Evolutionary conservation across 1,140 invertebrate species (phyloP).

Genomic region (Pseudomyrmex gracilis): DNA sequence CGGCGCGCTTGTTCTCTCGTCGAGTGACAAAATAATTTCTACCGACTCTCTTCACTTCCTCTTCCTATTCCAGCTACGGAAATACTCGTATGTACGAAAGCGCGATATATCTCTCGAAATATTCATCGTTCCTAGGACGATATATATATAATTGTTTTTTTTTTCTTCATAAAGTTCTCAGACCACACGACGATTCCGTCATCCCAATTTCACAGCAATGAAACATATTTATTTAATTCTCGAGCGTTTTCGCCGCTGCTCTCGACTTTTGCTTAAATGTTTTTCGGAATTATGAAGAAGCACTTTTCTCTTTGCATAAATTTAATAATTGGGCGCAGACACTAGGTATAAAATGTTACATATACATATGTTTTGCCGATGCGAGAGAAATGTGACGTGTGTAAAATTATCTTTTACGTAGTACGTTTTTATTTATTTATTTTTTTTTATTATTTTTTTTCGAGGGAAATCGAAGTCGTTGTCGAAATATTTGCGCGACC

Average conservation of each 20-base stretch:
- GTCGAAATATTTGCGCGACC: slow-evolving; percentile 1
- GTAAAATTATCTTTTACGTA: slow-evolving; percentile 39
- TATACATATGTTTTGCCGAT: slow-evolving; percentile 12
- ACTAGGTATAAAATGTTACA: slow-evolving; percentile 50
- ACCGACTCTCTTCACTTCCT: neutral
- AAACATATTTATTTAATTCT: no score
- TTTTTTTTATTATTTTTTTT: neutral
- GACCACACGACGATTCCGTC: no score
- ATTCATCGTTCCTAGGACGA: neutral
- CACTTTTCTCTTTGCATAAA: slow-evolving; percentile 37
- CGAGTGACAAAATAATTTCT: slow-evolving; percentile 18
- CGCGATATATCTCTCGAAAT: neutral
- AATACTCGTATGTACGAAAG: slow-evolving; percentile 9
- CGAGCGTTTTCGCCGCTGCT: neutral
- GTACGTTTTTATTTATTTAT: neutral
- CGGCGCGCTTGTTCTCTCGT: neutral
- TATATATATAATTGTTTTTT: neutral
- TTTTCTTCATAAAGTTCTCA: no score
- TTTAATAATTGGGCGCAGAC: slow-evolving; percentile 38
- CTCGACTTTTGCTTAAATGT: neutral
- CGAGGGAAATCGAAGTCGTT: slow-evolving; percentile 16
- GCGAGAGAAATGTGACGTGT: neutral
- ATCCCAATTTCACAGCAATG: no score
- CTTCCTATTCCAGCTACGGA: neutral
- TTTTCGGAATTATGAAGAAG: slow-evolving; percentile 26